Evolutionary conservation across 2,888 invertebrate genomes (phyloP).

Genomic region (Prosopocoilus inquinatus): DNA sequence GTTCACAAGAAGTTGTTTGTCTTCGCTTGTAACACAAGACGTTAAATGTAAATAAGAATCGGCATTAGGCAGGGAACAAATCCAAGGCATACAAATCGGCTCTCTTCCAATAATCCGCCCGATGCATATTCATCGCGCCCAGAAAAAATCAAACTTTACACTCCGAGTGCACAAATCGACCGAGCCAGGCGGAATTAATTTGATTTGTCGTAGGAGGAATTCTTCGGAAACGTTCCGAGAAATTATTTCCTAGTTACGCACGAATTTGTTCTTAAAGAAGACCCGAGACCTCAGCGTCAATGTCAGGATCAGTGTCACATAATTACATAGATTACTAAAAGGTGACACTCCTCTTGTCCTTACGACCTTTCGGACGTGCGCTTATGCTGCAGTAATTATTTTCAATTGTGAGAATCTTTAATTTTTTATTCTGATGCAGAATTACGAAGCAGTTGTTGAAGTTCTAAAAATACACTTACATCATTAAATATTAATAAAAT

Average conservation of each 20-base stretch:
- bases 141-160: too few relatives aligned
- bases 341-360: conserved; percentile 29
- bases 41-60: not conserved
- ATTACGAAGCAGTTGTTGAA: too few relatives aligned
- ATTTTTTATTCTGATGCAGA: not conserved
- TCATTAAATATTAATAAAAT: too few relatives aligned
- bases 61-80: too few relatives aligned
- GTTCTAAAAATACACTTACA: too few relatives aligned
- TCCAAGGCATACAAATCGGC: too few relatives aligned
- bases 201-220: not conserved
- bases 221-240: not conserved
- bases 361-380: conserved; percentile 29
- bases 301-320: conserved; percentile 31
- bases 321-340: conserved; percentile 25
- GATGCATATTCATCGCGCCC: too few relatives aligned
- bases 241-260: conserved; percentile 27
- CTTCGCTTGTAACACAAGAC: not conserved
- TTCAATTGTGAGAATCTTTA: not conserved
- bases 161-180: too few relatives aligned
- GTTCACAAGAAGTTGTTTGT: not conserved
- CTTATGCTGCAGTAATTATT: conserved; percentile 14
- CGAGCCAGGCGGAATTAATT: not conserved
- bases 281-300: conserved; percentile 25
- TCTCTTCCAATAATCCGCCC: too few relatives aligned
- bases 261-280: conserved; percentile 27